Evolutionary conservation across 2,113 vertebrate genomes (phyloP).

Genomic region (Erinaceus europaeus): DNA sequence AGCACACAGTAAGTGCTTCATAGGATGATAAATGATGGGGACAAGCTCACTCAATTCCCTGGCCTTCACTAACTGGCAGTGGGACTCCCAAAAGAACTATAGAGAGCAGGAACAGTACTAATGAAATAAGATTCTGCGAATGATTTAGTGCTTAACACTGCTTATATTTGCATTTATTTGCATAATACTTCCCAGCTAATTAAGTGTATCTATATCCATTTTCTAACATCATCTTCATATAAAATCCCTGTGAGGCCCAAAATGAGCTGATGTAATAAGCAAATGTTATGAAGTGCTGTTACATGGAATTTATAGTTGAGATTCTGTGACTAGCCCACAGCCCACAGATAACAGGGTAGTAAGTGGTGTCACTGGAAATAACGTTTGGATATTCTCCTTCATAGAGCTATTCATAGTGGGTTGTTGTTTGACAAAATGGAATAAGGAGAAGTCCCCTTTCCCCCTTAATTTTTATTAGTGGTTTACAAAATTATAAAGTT

Average conservation of each 20-base stretch:
- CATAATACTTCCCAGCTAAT: conserved; percentile 42
- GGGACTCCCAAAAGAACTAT: conserved; percentile 14
- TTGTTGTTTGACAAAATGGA: not conserved
- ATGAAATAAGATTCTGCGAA: conserved; percentile 46
- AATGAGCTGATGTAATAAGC: not conserved
- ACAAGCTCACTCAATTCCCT: not conserved
- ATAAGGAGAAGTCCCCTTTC: not conserved
- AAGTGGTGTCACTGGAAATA: not conserved
- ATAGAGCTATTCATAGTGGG: not conserved
- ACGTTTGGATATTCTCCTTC: not conserved
- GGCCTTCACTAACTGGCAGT: conserved; percentile 1
- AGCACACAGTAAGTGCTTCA: not conserved
- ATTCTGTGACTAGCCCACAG: not conserved
- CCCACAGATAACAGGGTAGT: not conserved
- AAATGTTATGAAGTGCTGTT: no score
- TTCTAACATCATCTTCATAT: not conserved
- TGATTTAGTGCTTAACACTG: conserved; percentile 51
- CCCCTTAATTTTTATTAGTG: no score
- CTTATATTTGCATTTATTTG: conserved; percentile 58
- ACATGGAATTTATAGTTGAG: not conserved
- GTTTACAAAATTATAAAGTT: no score
- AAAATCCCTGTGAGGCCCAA: not conserved
- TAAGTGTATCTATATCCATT: conserved; percentile 29
- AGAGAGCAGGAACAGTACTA: conserved; percentile 13
- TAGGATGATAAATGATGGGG: not conserved